Conservation (phyloP, 2,113 vertebrate species). For the Varanus salvator region DNA sequence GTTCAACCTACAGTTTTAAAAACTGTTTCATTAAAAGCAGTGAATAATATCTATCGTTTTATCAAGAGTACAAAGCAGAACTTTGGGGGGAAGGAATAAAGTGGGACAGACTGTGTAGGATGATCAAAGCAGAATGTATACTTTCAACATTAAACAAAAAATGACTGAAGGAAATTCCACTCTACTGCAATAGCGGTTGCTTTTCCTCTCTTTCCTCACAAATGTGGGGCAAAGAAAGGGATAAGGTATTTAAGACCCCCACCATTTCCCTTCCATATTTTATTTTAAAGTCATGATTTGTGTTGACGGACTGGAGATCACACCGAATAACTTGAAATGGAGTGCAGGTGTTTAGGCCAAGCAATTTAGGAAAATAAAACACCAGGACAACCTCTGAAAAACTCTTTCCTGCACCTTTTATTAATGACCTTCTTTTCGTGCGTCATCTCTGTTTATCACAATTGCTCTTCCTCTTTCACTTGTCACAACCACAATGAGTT, state of each 20-base stretch:
- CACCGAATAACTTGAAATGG: constrained; percentile 33
- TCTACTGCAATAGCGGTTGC: constrained; percentile 46
- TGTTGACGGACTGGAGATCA: constrained; percentile 37
- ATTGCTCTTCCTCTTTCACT: constrained; percentile 46
- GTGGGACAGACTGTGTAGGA: constrained; percentile 22
- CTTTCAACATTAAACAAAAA: constrained; percentile 62
- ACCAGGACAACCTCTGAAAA: neutral
- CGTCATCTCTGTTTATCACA: constrained; percentile 27
- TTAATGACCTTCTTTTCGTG: neutral
- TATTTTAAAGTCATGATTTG: constrained; percentile 22
- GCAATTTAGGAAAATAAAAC: constrained; percentile 42
- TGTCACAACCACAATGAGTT: constrained; percentile 43
- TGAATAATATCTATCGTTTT: constrained; percentile 49
- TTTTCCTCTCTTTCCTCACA: constrained; percentile 32
- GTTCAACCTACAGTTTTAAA: constrained; percentile 36
- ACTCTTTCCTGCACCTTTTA: neutral
- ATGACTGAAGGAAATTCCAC: constrained; percentile 58
- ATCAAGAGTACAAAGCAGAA: constrained; percentile 51
- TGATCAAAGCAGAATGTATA: constrained; percentile 54
- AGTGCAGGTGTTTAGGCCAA: constrained; percentile 43
- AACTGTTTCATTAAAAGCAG: constrained; percentile 41
- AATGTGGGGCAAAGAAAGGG: constrained; percentile 7
- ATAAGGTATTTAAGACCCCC: constrained; percentile 32
- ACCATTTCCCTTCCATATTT: constrained; percentile 26
- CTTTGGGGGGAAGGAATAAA: constrained; percentile 10